Percentiles rank a stretch among this genome's conserved stretches.
These are phyloP conservation scores for Setophaga kirtlandii DNA, from an alignment of 2,113 vertebrate genomes.

Conservation along the genomic window DNA sequence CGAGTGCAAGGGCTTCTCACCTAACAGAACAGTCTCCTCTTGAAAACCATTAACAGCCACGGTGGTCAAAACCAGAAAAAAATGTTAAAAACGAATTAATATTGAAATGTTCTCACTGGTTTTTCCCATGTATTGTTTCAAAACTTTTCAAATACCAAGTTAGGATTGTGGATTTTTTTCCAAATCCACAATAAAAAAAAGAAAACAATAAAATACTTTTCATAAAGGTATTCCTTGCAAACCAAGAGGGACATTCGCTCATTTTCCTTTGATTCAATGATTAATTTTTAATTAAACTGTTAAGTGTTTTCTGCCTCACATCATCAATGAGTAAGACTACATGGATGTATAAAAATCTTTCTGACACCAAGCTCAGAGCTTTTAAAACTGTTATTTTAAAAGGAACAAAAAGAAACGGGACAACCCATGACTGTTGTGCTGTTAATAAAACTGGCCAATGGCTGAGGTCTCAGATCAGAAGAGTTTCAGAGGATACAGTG, in stretches of 20 bases:
- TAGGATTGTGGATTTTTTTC: neutral
- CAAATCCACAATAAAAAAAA: neutral
- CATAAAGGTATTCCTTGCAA: neutral
- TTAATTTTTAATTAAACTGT: neutral
- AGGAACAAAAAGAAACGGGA: accelerated
- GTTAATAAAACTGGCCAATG: neutral
- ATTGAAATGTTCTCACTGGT: neutral
- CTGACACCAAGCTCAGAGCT: neutral
- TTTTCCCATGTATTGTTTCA: neutral
- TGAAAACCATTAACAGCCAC: neutral
- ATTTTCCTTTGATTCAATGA: neutral
- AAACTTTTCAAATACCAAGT: neutral
- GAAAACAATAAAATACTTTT: neutral
- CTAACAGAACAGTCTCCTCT: neutral
- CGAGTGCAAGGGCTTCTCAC: neutral
- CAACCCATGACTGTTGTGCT: neutral
- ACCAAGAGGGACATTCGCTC: neutral
- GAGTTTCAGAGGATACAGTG: neutral
- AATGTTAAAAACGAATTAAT: neutral
- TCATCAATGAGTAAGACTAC: neutral
- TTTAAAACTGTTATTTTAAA: neutral
- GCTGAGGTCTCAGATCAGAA: neutral
- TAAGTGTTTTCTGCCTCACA: neutral
- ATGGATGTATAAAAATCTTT: neutral
- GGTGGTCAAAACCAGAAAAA: neutral